Conservation (phyloP, 2,888 invertebrate species). For the Calameuta filiformis region DNA sequence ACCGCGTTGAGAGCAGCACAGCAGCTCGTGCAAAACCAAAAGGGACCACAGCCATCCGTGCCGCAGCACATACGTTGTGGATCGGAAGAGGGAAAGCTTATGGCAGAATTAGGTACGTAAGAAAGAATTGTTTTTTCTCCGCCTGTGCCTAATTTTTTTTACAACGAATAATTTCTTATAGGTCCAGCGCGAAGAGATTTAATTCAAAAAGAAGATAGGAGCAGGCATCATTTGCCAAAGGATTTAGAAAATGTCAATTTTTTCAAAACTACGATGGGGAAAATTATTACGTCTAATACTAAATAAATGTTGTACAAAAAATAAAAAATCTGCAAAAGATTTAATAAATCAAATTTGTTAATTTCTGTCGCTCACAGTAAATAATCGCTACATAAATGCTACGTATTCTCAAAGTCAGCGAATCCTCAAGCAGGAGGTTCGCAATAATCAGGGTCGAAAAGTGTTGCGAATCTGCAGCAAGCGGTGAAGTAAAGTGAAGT, state of each 20-base stretch:
- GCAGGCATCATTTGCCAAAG: constrained; percentile 73
- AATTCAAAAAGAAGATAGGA: constrained; percentile 68
- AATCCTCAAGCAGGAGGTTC: neutral
- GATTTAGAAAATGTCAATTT: constrained; percentile 72
- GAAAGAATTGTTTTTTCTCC: neutral
- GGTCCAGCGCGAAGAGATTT: constrained; percentile 73
- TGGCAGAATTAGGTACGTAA: constrained; percentile 30
- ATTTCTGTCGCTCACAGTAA: neutral
- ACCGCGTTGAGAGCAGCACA: constrained; percentile 67
- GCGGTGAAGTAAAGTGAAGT: neutral
- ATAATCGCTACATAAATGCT: neutral
- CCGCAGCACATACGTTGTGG: constrained; percentile 82
- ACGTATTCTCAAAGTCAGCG: neutral
- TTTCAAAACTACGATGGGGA: constrained; percentile 16
- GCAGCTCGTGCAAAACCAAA: constrained; percentile 11
- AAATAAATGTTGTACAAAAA: neutral
- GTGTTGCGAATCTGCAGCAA: neutral
- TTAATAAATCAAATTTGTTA: neutral
- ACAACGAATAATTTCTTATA: constrained; percentile 50
- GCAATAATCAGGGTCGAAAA: neutral
- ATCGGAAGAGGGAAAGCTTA: constrained; percentile 58
- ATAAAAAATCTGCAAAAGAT: neutral
- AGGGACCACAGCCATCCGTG: constrained; percentile 76
- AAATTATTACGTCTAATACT: neutral
- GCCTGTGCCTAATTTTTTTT: neutral